Evolutionary conservation across 2,888 invertebrate species (phyloP), one percentile per base, ranked within the genome.

Genomic region (Cecidostiba fungosa): DNA sequence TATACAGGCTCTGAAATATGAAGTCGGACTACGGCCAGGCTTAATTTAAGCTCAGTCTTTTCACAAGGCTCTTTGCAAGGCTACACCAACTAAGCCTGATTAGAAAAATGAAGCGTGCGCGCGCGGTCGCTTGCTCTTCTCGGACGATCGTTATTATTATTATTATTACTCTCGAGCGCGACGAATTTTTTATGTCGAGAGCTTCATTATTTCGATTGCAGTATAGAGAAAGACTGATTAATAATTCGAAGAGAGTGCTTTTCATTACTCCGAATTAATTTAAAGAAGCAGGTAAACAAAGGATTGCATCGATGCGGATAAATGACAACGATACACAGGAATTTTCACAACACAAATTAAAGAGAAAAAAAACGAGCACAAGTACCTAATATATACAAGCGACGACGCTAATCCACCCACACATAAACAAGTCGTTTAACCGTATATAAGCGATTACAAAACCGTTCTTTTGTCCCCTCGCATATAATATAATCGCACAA

Each of bases 41-140:
- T 80, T 81, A 72, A 85, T 72, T 81, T 77, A 77, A 69, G 62
- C 72, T 77, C 47, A 59, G 47, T 81, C 80, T 81, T 81, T 81
- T 72, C 50, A 70, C 80, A 85, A 85, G 80, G 85, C 26, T 72
- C 59, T 77, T n/a, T 23, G 12, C 85, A 85, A 85, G 81, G 85
- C 72, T 62, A 59, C 70, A 77, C 72, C 62, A 85, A 85, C 85
- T 81, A 81, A 76, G 77, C 77, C 76, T 32, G 77, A 72, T 85
- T 85, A 80, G 70, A 54, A 81, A 84, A 84, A 80, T 77, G 23
- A 59, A 59, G 54, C 23, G 54, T 23, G 6, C 54, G 47, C 36
- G 32, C n/a, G 62, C n/a, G n/a, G n/a, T n/a, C n/a, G n/a, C 78
- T 62, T n/a, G 26, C 47, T 32, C 12, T n/a, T 19, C 43, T 32